These are phyloP conservation scores for Rhagoletis pomonella DNA, from an alignment of 1,140 invertebrate genomes.

Conservation along the genomic window DNA sequence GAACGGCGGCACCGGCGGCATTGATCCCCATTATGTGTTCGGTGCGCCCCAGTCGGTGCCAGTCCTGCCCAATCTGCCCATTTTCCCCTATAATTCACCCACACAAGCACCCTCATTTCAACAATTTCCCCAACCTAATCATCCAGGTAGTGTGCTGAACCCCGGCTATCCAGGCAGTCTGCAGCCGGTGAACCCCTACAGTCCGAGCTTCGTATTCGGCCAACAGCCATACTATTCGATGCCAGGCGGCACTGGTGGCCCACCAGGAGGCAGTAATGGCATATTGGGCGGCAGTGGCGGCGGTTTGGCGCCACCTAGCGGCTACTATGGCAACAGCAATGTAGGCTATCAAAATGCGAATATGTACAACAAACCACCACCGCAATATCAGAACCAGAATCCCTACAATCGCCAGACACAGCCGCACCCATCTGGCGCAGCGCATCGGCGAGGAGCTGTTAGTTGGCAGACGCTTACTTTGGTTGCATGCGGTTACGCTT, in stretches of 20 bases:
- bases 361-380: conserved; percentile 72
- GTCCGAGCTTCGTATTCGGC: conserved; percentile 72
- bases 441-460: background rate
- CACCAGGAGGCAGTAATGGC: conserved; percentile 64
- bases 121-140: conserved; percentile 73
- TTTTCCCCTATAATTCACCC: conserved; percentile 72
- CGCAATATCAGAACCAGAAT: conserved; percentile 70
- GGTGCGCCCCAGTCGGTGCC: conserved; percentile 70
- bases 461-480: conserved; percentile 45
- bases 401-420: conserved; percentile 71
- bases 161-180: conserved; percentile 68
- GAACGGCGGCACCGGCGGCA: conserved; percentile 54
- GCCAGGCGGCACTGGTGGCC: conserved; percentile 67
- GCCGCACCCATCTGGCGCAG: conserved; percentile 67
- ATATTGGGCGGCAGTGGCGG: conserved; percentile 68
- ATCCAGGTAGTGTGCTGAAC: conserved; percentile 72
- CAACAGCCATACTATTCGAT: conserved; percentile 66
- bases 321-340: conserved; percentile 60
- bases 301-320: conserved; percentile 60
- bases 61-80: conserved; percentile 72
- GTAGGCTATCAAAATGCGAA: conserved; percentile 67
- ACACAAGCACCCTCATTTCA: conserved; percentile 71
- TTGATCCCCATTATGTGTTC: conserved; percentile 73
- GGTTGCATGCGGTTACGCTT: conserved; percentile 30
- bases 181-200: conserved; percentile 73